A percentile compares a stretch with the other conserved stretches of the same genome.
Evolutionary conservation across 2,113 vertebrate species (phyloP).

Genomic region (Semicossyphus pulcher): DNA sequence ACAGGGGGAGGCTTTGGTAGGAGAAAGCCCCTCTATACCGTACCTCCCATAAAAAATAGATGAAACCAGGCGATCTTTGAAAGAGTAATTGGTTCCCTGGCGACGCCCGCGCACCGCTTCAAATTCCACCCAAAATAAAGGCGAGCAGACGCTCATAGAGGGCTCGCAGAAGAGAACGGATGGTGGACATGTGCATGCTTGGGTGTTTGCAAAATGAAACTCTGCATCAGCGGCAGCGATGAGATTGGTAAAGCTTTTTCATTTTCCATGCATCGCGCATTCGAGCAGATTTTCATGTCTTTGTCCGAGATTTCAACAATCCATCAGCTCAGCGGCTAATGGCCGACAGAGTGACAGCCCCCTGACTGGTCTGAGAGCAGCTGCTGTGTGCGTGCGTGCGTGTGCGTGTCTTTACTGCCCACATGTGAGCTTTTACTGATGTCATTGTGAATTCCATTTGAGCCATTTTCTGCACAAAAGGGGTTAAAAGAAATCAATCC

Average conservation of each 20-base stretch:
- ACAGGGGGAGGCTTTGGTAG: constrained; percentile 14
- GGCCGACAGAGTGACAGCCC: constrained; percentile 20
- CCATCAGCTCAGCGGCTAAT: constrained; percentile 38
- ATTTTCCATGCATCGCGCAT: neutral
- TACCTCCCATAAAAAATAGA: constrained; percentile 75
- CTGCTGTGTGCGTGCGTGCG: neutral
- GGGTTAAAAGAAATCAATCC: constrained; percentile 66
- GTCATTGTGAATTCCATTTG: constrained; percentile 44
- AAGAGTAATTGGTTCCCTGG: constrained; percentile 79
- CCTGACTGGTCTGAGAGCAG: constrained; percentile 17
- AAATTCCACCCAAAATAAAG: constrained; percentile 50
- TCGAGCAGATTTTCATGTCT: constrained; percentile 36
- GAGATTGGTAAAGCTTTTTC: constrained; percentile 6
- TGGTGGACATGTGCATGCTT: neutral
- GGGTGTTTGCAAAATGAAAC: constrained; percentile 18
- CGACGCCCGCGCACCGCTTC: constrained; percentile 54
- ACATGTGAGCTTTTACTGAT: constrained; percentile 17
- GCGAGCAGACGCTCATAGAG: constrained; percentile 4
- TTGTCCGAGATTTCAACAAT: constrained; percentile 34
- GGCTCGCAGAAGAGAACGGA: neutral
- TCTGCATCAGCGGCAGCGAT: neutral
- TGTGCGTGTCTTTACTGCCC: constrained; percentile 12
- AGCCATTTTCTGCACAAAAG: constrained; percentile 48
- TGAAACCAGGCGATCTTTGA: constrained; percentile 68
- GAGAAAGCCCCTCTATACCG: constrained; percentile 25